Conservation (phyloP, 1,140 invertebrate genomes). For the Uloborus diversus region DNA sequence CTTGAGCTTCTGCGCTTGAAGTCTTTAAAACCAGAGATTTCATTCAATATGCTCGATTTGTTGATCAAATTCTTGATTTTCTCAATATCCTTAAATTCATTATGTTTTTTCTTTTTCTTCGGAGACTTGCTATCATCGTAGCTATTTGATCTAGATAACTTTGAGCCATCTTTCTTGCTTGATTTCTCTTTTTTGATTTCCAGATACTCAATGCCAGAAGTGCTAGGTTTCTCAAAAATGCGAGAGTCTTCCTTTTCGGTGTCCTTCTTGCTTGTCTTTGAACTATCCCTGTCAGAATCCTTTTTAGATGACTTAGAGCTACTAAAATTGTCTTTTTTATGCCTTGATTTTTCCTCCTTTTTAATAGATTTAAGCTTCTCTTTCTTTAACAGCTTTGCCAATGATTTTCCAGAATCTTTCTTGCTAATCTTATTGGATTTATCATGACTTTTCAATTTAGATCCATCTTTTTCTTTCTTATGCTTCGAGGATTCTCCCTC, state of each 20-base stretch:
- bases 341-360: constrained; percentile 25
- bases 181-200: constrained; percentile 41
- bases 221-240: constrained; percentile 1
- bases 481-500: constrained; percentile 35
- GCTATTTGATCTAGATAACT: constrained; percentile 44
- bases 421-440: constrained; percentile 21
- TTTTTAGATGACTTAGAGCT: constrained; percentile 55
- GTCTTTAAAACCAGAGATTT: constrained; percentile 40
- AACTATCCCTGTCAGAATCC: constrained; percentile 42
- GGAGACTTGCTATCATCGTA: constrained; percentile 48
- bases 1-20: constrained; percentile 37
- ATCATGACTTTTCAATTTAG: constrained; percentile 34
- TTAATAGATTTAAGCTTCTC: constrained; percentile 10
- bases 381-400: constrained; percentile 42
- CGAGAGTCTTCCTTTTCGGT: not conserved
- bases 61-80: constrained; percentile 45
- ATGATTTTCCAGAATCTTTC: constrained; percentile 45
- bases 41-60: constrained; percentile 46
- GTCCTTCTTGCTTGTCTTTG: constrained; percentile 45
- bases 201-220: constrained; percentile 4
- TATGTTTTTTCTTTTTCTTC: constrained; percentile 49
- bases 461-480: constrained; percentile 38
- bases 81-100: constrained; percentile 48
- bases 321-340: constrained; percentile 41
- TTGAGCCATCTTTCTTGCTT: constrained; percentile 42